These are phyloP conservation scores for Gambusia yucatana DNA, from an alignment of 2,797 vertebrate genomes.

Conservation along the genomic window DNA sequence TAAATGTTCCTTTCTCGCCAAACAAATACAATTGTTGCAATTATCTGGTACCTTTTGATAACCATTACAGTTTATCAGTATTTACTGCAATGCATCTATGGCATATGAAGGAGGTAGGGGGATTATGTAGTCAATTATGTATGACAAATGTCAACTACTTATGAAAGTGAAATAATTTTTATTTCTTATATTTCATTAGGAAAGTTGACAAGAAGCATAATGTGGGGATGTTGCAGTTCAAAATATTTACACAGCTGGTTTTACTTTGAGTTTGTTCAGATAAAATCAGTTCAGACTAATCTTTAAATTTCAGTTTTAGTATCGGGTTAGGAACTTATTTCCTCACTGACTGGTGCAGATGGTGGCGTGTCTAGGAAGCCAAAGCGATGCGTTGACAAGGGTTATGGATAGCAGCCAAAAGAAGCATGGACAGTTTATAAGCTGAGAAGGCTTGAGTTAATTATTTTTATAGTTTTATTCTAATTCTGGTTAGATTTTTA, in stretches of 20 bases:
- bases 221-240: not conserved
- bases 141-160: not conserved
- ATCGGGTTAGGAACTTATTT: not conserved
- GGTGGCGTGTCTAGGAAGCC: not conserved
- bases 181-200: not conserved
- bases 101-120: not conserved
- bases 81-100: not conserved
- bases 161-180: not conserved
- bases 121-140: not conserved
- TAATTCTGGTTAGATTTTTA: not conserved
- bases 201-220: not conserved
- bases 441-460: not conserved
- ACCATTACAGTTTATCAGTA: not conserved
- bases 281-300: not conserved
- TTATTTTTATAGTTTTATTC: not conserved
- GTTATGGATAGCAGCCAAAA: not conserved
- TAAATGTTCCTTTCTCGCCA: not conserved
- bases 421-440: not conserved
- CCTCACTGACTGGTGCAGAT: not conserved
- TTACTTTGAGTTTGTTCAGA: not conserved
- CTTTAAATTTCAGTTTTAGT: not conserved
- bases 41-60: not conserved
- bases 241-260: not conserved
- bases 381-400: not conserved
- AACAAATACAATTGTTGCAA: not conserved